Base-by-base conservation (phyloP, 2,113 vertebrate genomes). In the Riparia riparia region DNA sequence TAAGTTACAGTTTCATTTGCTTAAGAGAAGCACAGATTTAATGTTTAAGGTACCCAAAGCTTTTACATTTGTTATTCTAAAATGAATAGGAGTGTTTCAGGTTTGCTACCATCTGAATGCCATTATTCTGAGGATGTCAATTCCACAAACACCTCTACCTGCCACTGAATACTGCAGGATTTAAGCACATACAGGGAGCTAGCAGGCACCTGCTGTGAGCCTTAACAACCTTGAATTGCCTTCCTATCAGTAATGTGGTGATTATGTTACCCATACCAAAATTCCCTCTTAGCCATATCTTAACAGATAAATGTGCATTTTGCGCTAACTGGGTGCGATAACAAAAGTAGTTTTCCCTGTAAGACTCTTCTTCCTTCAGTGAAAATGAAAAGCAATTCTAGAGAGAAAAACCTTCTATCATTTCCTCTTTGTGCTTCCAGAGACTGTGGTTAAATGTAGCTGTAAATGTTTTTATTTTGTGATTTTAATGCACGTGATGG, bases 401-500 rank as follows among this genome's bases (percentile, higher is more conserved):
- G 51, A 80, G 15, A 58, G 53, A 83, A 83, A 69, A 86, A 63
- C 28, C 51, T 87, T 84, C 61, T 71, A 79, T 57, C 31, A 10
- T 63, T 56, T 85, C 29, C 18, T 91, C 54, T 71, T 63, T 32
- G 64, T 56, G 9, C 56, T 70, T 94, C 79, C 41, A 65, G 70
- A 79, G 70, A 9, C 32, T 76, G 45, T 12, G 17, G 57, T 84
- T 32, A 77, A 86, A 86, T 21, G n/a, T 37, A 74, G 18, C 37
- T 78, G 47, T 68, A 94, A 92, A 49, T 69, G 74, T 45, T 80
- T 94, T 95, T 77, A 80, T 91, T 90, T 90, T n/a, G 22, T 86
- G 71, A 83, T 86, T 95, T 92, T 83, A 88, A 29, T 24, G 28
- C 15, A 89, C 86, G 17, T 26, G 39, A 29, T 78, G 58, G 32